These are phyloP conservation scores for Drosophila pseudotalamancana DNA, from an alignment of 2,888 invertebrate genomes.

Conservation along the genomic window DNA sequence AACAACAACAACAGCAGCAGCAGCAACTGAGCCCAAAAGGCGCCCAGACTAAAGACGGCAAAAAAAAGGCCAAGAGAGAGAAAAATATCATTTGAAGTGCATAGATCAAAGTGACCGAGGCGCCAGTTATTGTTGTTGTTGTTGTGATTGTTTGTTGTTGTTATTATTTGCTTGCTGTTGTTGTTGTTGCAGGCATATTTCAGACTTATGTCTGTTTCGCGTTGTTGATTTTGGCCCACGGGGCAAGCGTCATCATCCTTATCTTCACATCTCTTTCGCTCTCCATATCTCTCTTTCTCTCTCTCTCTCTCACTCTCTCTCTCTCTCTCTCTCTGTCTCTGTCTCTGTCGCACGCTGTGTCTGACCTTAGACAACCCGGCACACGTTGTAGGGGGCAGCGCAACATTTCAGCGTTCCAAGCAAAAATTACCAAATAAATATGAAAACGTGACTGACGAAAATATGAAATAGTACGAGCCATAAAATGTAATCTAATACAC, in stretches of 20 bases:
- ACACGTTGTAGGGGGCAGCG: constrained; percentile 58
- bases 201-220: constrained; percentile 35
- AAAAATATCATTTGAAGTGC: constrained; percentile 74
- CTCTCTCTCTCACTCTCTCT: constrained; percentile 28
- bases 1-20: constrained; percentile 35
- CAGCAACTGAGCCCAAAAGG: constrained; percentile 21
- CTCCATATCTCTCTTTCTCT: constrained; percentile 30
- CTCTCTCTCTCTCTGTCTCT: constrained; percentile 5
- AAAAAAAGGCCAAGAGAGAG: constrained; percentile 36
- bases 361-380: constrained; percentile 74
- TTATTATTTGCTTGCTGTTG: constrained; percentile 10
- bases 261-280: background rate
- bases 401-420: constrained; percentile 15
- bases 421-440: constrained; percentile 66
- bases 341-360: constrained; percentile 43
- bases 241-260: constrained; percentile 43
- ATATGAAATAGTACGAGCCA: constrained; percentile 11
- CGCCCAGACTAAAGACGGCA: constrained; percentile 11
- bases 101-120: constrained; percentile 75
- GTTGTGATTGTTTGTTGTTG: constrained; percentile 20
- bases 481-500: background rate
- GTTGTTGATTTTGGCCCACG: constrained; percentile 54
- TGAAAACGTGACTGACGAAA: constrained; percentile 63
- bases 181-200: constrained; percentile 40
- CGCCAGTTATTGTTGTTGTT: constrained; percentile 54